Evolutionary conservation across 1,140 invertebrate genomes (phyloP), one percentile per base, ranked within the genome.

Genomic region (Cecropterus lyciades): DNA sequence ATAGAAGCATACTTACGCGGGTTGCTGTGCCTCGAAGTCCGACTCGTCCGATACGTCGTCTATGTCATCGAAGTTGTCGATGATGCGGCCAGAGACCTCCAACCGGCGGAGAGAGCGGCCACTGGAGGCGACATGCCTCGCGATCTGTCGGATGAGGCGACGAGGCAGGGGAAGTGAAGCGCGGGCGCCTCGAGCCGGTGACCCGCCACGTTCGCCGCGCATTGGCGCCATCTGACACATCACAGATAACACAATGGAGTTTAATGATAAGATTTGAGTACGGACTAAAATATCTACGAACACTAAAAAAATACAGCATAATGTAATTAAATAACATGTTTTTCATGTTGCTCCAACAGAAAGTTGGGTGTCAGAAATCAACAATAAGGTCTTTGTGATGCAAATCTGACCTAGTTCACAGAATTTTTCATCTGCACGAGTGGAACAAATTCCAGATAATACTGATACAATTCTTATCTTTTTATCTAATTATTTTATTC

Each of bases 1-100:
- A 20, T 1, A 24, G 24, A 20, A 20, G 10, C 6, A 51, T 37
- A 91, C 89, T 89, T 57, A 92, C 89, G 85, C 86, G 5, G 89
- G 79, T 30, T 89, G 86, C 15, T 76, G 74, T n/a, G 72, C 77
- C 57, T 92, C 89, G 72, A 85, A 74, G 52, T 91, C 89, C 0
- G 87, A 90, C 0, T 87, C 87, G 57, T 91, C 88, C 0, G 84
- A 87, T 0, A 56, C 75, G 55, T 84, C 89, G 8, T 91, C 92
- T 10, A 93, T 84, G 52, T 91, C 87, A 55, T 92, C 92, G 65
- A 93, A 92, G 73, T 93, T 93, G 79, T 92, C 92, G 60, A 93
- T 92, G 75, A 93, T 79, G n/a, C 90, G 77, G 15, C 92, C 92
- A 8, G 87, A 92, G 46, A 93, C 91, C 70, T 93, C 92, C 1